A percentile compares a stretch with the other conserved stretches of the same genome.
phyloP scores from a whole-genome alignment of 2,888 invertebrate genomes.

The Nomada lathburiana region DNA sequence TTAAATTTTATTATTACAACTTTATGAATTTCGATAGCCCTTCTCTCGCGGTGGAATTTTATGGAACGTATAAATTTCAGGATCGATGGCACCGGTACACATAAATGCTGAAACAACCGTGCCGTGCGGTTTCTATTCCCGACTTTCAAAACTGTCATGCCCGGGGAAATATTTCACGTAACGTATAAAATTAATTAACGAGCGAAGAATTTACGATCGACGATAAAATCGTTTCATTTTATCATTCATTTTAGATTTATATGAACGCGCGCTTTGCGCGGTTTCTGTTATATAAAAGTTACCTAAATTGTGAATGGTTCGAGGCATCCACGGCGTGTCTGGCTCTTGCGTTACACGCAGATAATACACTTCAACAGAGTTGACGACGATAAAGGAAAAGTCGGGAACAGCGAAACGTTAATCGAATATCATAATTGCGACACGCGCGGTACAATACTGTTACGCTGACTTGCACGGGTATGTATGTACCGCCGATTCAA shows the following conservation, averaged over 20 bases:
- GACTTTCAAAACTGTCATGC: conserved; percentile 5
- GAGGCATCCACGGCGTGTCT: too few relatives aligned
- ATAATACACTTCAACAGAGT: neutral
- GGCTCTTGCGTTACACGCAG: neutral
- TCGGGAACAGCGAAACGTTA: too few relatives aligned
- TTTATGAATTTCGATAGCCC: conserved; percentile 53
- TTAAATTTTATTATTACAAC: conserved; percentile 59
- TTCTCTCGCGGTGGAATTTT: conserved; percentile 27
- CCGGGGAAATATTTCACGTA: neutral
- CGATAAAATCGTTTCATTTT: conserved; percentile 3
- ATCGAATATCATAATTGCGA: too few relatives aligned
- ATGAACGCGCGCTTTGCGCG: neutral
- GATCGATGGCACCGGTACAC: conserved; percentile 8
- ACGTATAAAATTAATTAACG: conserved; percentile 24
- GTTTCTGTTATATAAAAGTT: neutral
- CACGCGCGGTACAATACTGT: neutral
- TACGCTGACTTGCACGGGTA: neutral
- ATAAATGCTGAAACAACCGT: conserved; percentile 1
- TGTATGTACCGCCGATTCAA: too few relatives aligned
- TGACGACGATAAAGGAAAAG: too few relatives aligned
- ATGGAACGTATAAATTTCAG: conserved; percentile 30
- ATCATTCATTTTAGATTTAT: conserved; percentile 3
- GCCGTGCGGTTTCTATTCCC: conserved; percentile 12
- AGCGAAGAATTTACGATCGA: conserved; percentile 15
- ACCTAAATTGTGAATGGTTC: neutral